phyloP scores from a whole-genome alignment of 2,888 invertebrate genomes.

The Aproaerema taeniolella region DNA sequence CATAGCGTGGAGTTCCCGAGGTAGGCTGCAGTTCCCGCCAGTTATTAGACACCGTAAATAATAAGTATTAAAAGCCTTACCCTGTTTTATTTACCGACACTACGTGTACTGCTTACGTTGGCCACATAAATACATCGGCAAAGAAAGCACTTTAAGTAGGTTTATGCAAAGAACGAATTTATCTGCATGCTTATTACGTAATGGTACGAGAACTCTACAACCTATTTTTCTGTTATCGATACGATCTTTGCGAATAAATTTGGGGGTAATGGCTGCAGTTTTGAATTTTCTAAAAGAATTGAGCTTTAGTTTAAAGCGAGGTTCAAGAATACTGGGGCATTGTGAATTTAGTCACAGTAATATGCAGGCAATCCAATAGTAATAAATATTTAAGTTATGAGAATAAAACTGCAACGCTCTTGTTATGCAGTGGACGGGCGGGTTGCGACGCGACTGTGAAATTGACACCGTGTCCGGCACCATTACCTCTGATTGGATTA shows the following conservation, averaged over 20 bases:
- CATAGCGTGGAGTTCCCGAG: conserved; percentile 7
- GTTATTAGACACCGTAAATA: conserved; percentile 70
- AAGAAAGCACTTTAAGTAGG: conserved; percentile 21
- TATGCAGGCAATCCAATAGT: neutral
- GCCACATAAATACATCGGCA: conserved; percentile 34
- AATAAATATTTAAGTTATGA: conserved; percentile 3
- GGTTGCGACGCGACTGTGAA: conserved; percentile 40
- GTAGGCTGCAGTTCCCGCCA: conserved; percentile 10
- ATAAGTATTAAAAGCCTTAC: conserved; percentile 60
- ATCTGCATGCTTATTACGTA: conserved; percentile 7
- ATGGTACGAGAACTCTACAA: conserved; percentile 1
- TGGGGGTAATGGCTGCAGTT: no score
- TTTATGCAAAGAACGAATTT: conserved; percentile 9
- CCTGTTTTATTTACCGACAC: conserved; percentile 60
- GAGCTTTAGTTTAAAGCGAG: no score
- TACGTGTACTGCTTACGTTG: conserved; percentile 46
- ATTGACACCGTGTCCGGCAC: conserved; percentile 64
- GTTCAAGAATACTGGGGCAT: no score
- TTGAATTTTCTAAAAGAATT: no score
- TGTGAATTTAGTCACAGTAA: no score
- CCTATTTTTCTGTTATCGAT: conserved; percentile 1
- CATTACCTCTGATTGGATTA: conserved; percentile 73
- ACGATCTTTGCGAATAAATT: conserved; percentile 6
- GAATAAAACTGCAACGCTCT: conserved; percentile 6
- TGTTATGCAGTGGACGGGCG: conserved; percentile 5